phyloP scores from a whole-genome alignment of 2,113 vertebrate species.

The Podocnemis expansa region DNA sequence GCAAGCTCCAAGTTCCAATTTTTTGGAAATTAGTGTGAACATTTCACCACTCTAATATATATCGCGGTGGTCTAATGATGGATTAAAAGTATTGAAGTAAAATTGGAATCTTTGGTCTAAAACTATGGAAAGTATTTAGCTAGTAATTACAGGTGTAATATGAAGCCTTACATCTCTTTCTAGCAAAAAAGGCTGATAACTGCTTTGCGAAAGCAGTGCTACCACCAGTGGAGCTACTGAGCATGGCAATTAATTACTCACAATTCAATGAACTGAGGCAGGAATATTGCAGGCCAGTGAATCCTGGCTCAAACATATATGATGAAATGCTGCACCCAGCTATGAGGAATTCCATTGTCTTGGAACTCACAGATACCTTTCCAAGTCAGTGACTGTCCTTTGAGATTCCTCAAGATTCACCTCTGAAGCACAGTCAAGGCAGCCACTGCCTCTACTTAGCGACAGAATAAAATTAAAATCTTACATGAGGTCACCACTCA shows the following conservation, averaged over 20 bases:
- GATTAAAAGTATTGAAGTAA: neutral
- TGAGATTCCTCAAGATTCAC: neutral
- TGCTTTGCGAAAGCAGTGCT: neutral
- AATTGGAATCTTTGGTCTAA: neutral
- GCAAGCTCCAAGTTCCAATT: neutral
- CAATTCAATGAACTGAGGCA: neutral
- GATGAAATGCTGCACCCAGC: neutral
- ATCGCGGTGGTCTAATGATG: neutral
- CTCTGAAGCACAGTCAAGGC: neutral
- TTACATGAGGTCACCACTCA: neutral
- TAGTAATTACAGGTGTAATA: neutral
- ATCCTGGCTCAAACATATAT: neutral
- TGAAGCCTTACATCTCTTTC: neutral
- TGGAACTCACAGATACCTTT: neutral
- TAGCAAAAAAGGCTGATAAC: neutral
- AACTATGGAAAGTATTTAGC: neutral
- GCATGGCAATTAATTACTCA: neutral
- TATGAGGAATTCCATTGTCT: neutral
- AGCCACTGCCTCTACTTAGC: neutral
- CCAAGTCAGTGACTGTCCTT: neutral
- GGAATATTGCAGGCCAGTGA: neutral
- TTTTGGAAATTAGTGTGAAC: neutral
- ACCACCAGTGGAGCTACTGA: neutral
- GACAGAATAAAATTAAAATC: neutral
- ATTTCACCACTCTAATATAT: rapidly evolving